phyloP scores from a whole-genome alignment of 2,113 vertebrate genomes.

The Ophiodon elongatus region DNA sequence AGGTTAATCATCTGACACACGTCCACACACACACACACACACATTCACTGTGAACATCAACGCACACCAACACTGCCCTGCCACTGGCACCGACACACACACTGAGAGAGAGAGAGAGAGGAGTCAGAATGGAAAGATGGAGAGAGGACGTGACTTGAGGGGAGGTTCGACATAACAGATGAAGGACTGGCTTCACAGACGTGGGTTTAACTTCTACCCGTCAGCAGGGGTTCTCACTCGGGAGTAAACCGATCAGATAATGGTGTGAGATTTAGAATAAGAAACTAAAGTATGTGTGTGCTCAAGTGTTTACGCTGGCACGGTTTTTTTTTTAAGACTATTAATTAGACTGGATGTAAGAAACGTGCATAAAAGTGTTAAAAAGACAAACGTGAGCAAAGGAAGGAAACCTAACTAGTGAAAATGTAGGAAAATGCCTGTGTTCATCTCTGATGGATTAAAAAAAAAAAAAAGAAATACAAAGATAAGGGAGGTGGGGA shows the following conservation, averaged over 20 bases:
- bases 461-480: not conserved
- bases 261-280: not conserved
- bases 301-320: not conserved
- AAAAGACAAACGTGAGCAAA: not conserved
- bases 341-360: not conserved
- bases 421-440: not conserved
- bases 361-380: not conserved
- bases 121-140: conserved; percentile 52
- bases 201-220: conserved; percentile 1
- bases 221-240: not conserved
- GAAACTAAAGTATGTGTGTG: not conserved
- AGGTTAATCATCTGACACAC: conserved; percentile 76
- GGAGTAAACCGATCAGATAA: not conserved
- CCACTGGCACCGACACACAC: conserved; percentile 67
- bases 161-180: conserved; percentile 53
- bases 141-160: conserved; percentile 61
- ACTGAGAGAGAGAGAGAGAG: conserved; percentile 23
- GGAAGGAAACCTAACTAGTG: not conserved
- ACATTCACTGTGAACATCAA: conserved; percentile 48
- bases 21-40: conserved; percentile 44
- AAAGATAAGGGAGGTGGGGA: conserved; percentile 9
- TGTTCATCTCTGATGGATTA: not conserved
- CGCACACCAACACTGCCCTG: conserved; percentile 73
- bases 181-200: conserved; percentile 24
- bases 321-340: not conserved